Percentiles rank a stretch among this genome's conserved stretches.
phyloP scores from a whole-genome alignment of 2,888 invertebrate genomes.

The Agrochola macilenta region DNA sequence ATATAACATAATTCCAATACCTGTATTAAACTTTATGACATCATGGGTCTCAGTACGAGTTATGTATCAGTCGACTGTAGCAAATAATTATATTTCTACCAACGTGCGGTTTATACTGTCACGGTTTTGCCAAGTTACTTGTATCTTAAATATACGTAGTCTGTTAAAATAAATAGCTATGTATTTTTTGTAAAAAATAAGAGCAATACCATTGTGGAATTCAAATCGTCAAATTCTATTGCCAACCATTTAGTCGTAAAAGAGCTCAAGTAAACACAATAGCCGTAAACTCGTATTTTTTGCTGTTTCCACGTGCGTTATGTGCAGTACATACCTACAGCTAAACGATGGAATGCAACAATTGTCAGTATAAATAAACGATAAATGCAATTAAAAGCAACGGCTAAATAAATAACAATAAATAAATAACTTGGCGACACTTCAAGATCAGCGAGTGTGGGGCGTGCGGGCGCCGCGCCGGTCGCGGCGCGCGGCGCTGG shows the following conservation, averaged over 20 bases:
- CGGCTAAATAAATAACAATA: conserved; percentile 58
- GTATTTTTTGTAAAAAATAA: neutral
- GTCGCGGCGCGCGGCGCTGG: neutral
- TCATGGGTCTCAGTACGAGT: conserved; percentile 19
- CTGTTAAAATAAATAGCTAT: neutral
- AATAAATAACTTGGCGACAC: conserved; percentile 62
- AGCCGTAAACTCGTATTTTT: neutral
- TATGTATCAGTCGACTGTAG: neutral
- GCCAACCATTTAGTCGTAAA: neutral
- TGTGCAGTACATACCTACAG: neutral
- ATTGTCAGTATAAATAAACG: conserved; percentile 38
- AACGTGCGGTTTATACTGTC: neutral
- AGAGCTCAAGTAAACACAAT: neutral
- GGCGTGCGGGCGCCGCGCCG: conserved; percentile 29
- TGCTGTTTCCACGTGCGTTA: neutral
- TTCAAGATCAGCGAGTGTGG: conserved; percentile 63
- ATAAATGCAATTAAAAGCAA: conserved; percentile 59
- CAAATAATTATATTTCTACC: conserved; percentile 6
- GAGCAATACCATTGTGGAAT: neutral
- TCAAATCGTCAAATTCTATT: neutral
- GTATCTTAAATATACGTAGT: too few species aligned
- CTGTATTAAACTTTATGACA: conserved; percentile 24
- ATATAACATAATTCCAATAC: conserved; percentile 50
- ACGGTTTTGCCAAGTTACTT: neutral
- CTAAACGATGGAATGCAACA: conserved; percentile 52